These are phyloP conservation scores for Oxystoma pomonae DNA, from an alignment of 2,888 invertebrate genomes.

Conservation along the genomic window DNA sequence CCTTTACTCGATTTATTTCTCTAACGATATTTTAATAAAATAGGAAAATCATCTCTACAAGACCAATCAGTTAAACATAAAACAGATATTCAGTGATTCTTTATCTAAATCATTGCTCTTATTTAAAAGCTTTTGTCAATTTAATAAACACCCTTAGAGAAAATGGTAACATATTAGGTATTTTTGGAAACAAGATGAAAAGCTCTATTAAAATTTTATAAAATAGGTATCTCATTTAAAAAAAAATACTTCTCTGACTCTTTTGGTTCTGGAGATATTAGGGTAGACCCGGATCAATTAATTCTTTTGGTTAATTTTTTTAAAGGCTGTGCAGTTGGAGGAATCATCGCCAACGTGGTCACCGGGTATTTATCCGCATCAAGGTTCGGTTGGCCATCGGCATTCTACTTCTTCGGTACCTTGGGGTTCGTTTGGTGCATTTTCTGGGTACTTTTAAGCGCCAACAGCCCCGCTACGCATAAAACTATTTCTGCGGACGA, in stretches of 20 bases:
- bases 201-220: no score
- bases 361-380: slow-evolving; percentile 66
- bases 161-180: no score
- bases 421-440: slow-evolving; percentile 57
- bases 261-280: no score
- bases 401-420: slow-evolving; percentile 67
- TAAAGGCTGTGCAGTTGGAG: slow-evolving; percentile 69
- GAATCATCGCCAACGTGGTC: slow-evolving; percentile 63
- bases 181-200: no score
- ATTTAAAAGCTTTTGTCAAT: not conserved
- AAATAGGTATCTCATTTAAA: no score
- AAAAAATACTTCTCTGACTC: not conserved
- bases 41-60: no score
- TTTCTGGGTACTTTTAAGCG: slow-evolving; percentile 57
- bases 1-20: no score
- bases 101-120: no score
- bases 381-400: slow-evolving; percentile 66
- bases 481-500: slow-evolving; percentile 59
- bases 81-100: no score
- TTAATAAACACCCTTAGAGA: no score
- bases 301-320: slow-evolving; percentile 1
- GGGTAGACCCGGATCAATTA: not conserved
- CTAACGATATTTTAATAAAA: no score
- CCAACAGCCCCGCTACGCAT: slow-evolving; percentile 59
- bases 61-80: no score